These are phyloP conservation scores for Mohoua ochrocephala DNA, from an alignment of 2,113 vertebrate genomes.

Conservation along the genomic window DNA sequence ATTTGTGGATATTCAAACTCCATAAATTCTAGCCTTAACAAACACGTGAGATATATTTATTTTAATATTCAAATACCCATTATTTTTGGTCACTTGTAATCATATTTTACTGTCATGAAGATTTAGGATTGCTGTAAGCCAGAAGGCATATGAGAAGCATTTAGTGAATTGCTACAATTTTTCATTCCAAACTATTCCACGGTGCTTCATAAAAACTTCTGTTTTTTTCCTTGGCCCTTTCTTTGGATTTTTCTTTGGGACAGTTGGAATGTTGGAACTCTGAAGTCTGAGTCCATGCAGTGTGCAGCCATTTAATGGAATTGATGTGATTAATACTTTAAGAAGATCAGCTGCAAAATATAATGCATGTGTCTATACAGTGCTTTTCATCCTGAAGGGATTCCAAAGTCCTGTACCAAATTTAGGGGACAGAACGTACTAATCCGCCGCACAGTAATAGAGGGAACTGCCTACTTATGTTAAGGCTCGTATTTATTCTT, in stretches of 20 bases:
- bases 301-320: not conserved
- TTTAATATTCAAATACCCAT: not conserved
- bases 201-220: not conserved
- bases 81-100: not conserved
- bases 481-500: slow-evolving; percentile 6
- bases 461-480: not conserved
- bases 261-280: not conserved
- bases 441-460: not conserved
- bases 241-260: not conserved
- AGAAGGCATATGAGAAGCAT: not conserved
- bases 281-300: not conserved
- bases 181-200: not conserved
- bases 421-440: not conserved
- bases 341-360: not conserved
- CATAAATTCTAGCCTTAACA: not conserved
- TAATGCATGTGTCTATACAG: not conserved
- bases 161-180: not conserved
- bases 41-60: not conserved
- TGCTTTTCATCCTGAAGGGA: not conserved
- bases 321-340: not conserved
- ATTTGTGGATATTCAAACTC: not conserved
- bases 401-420: not conserved
- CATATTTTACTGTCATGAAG: not conserved
- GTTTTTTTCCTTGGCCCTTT: not conserved
- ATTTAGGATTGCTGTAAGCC: not conserved